phyloP scores from a whole-genome alignment of 2,888 invertebrate species.

The Drosophila birchii region DNA sequence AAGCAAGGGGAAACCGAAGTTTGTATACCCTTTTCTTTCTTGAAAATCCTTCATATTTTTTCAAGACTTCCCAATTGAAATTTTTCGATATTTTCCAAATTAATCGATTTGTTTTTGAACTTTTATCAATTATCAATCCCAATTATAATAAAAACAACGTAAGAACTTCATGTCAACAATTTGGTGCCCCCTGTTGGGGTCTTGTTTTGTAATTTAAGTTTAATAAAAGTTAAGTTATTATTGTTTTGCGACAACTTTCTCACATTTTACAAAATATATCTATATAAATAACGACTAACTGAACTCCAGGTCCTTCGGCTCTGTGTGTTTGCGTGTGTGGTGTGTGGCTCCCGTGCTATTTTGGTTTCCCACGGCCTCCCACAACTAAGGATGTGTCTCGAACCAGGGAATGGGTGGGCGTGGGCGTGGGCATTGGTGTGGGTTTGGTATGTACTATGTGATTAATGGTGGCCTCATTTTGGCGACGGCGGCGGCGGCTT shows the following conservation, averaged over 20 bases:
- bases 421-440: background rate
- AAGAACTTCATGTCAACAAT: constrained; percentile 23
- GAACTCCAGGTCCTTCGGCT: constrained; percentile 19
- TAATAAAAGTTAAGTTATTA: constrained; percentile 44
- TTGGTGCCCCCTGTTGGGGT: background rate
- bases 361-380: constrained; percentile 9
- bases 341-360: constrained; percentile 6
- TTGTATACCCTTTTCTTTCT: too few species aligned
- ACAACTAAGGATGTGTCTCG: constrained; percentile 13
- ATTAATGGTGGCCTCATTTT: constrained; percentile 1
- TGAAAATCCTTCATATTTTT: too few species aligned
- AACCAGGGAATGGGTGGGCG: background rate
- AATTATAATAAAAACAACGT: background rate
- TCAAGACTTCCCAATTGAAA: too few species aligned
- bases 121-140: too few species aligned
- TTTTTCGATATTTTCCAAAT: too few species aligned
- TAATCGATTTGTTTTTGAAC: too few species aligned
- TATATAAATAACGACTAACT: constrained; percentile 31
- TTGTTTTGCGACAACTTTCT: constrained; percentile 56
- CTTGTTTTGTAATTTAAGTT: constrained; percentile 5
- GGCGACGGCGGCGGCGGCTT: constrained; percentile 7
- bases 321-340: constrained; percentile 9
- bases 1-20: too few species aligned
- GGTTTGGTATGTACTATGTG: constrained; percentile 3
- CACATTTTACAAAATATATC: constrained; percentile 66